Evolutionary conservation across 2,888 invertebrate genomes (phyloP).

Genomic region (Philopedon plagiatum): DNA sequence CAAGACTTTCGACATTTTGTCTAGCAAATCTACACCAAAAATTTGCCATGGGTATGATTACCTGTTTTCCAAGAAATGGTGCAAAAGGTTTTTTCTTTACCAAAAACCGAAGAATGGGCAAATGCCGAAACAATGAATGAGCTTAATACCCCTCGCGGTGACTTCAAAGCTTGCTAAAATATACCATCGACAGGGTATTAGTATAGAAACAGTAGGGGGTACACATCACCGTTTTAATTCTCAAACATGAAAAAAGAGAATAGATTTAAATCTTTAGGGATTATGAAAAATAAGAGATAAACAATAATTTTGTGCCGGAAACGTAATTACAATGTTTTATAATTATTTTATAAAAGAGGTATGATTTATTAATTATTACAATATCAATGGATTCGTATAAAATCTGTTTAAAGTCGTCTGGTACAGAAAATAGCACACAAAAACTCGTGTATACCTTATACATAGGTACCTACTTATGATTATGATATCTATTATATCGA

Average conservation of each 20-base stretch:
- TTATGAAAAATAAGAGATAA: not conserved
- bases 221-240: slow-evolving; percentile 27
- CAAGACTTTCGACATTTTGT: slow-evolving; percentile 26
- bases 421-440: too few relatives aligned
- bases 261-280: not conserved
- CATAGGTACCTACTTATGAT: too few relatives aligned
- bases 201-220: slow-evolving; percentile 28
- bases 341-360: not conserved
- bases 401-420: too few relatives aligned
- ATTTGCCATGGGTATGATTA: slow-evolving; percentile 21
- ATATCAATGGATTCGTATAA: too few relatives aligned
- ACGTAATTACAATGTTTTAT: not conserved
- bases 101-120: slow-evolving; percentile 31
- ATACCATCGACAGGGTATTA: slow-evolving; percentile 35
- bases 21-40: slow-evolving; percentile 11
- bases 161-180: slow-evolving; percentile 41
- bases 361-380: not conserved
- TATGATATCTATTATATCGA: too few relatives aligned
- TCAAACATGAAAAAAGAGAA: not conserved
- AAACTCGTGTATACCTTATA: too few relatives aligned
- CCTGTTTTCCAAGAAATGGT: slow-evolving; percentile 35
- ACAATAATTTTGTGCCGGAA: not conserved
- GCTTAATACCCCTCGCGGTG: slow-evolving; percentile 42
- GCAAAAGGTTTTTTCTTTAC: slow-evolving; percentile 13
- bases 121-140: slow-evolving; percentile 36